These are phyloP conservation scores for Plagodis pulveraria DNA, from an alignment of 2,888 invertebrate genomes.

Conservation along the genomic window DNA sequence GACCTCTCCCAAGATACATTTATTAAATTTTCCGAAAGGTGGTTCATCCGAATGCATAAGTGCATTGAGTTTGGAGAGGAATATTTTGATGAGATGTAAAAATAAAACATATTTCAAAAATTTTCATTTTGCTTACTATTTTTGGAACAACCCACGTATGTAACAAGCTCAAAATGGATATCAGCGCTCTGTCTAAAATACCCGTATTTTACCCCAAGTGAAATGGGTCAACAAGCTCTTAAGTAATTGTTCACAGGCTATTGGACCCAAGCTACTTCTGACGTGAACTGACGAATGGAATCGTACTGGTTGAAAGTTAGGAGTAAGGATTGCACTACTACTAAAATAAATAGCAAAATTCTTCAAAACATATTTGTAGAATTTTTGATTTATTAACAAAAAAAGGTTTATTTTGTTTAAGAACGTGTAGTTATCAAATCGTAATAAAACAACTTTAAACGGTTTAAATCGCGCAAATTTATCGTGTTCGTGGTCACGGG, in stretches of 20 bases:
- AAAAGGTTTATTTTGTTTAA: too few species aligned
- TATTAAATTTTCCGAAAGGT: neutral
- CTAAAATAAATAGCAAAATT: too few species aligned
- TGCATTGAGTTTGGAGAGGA: neutral
- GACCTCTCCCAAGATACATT: neutral
- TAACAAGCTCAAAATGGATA: neutral
- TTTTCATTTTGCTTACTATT: too few species aligned
- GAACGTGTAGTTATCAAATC: too few species aligned
- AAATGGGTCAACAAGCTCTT: conserved; percentile 70
- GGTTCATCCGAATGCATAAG: neutral
- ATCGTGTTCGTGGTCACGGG: too few species aligned
- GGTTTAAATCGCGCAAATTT: too few species aligned
- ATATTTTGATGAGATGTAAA: too few species aligned
- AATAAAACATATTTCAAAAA: neutral
- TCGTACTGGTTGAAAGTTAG: neutral
- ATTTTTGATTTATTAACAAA: too few species aligned
- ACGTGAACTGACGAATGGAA: conserved; percentile 18
- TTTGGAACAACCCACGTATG: neutral
- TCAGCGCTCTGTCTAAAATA: conserved; percentile 7
- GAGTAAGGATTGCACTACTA: neutral
- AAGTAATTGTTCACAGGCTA: conserved; percentile 65
- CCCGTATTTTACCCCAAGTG: conserved; percentile 35
- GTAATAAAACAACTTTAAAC: too few species aligned
- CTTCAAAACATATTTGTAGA: too few species aligned
- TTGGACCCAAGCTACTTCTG: conserved; percentile 42